Base-by-base conservation (phyloP, 2,888 invertebrate genomes). In the Apotomis betuletana region DNA sequence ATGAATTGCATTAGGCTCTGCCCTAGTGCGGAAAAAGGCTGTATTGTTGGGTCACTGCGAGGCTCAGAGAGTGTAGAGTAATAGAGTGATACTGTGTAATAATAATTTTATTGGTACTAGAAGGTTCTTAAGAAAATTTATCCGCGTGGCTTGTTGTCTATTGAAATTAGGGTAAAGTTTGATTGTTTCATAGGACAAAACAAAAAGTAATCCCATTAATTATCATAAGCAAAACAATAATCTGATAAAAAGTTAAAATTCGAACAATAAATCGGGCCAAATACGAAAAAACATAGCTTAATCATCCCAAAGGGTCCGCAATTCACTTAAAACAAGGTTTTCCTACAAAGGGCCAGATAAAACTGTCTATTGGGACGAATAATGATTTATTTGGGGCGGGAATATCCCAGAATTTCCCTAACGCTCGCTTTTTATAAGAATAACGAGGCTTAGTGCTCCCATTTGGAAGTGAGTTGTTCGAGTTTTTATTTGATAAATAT, bases 311-410 rank as follows among this genome's bases (percentile, higher is more conserved):
- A 15, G 68, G 67, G 72, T 5, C 62, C n/a, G 67, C 72, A 72
- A 72, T 72, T 72, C 72, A 72, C 72, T 72, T 72, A 68, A 71
- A 72, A 72, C 72, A 72, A 63, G 67, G 67, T 57, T 74, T 70
- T 74, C 65, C 72, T 69, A 70, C 70, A 75, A 75, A 73, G 67
- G 71, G 55, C 59, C 62, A 72, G 68, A 75, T 73, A 68, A 74
- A 71, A 74, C 71, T 74, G 74, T 72, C 75, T 69, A 72, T 67
- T 65, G 73, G 73, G 69, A 69, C 59, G 74, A 63, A 63, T 72
- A 71, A 75, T 75, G 75, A 75, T 75, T 75, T 75, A 75, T 75
- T 72, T 72, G 54, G 62, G 60, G 41, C 69, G 61, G 41, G 60
- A 69, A 64, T 72, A 70, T 74, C 69, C 61, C 59, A 41, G 52